Conservation (phyloP, 2,888 invertebrate species). For the Philereme vetulata region DNA sequence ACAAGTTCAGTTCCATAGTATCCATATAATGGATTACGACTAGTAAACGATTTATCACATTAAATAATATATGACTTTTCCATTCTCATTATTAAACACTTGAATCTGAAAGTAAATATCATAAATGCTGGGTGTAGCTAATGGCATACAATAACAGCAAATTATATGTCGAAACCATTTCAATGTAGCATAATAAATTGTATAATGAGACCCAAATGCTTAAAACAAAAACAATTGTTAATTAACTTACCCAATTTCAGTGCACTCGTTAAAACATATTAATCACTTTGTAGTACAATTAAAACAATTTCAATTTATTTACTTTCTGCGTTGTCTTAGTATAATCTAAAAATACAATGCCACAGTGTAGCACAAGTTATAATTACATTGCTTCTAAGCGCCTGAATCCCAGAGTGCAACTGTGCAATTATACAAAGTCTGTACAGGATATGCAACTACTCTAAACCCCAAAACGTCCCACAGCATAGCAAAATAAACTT, state of each 20-base stretch:
- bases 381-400: slow-evolving; percentile 57
- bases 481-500: slow-evolving; percentile 35
- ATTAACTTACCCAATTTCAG: slow-evolving; percentile 11
- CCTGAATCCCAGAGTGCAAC: slow-evolving; percentile 62
- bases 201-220: slow-evolving; percentile 10
- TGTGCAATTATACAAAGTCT: slow-evolving; percentile 72
- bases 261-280: slow-evolving; percentile 16
- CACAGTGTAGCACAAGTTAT: slow-evolving; percentile 53
- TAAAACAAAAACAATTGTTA: slow-evolving; percentile 7
- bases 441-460: slow-evolving; percentile 56
- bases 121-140: slow-evolving; percentile 6
- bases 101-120: slow-evolving; percentile 3
- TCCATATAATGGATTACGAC: no score
- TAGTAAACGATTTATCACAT: no score
- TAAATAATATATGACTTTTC: no score
- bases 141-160: background rate
- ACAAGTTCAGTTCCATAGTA: no score
- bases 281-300: slow-evolving; percentile 17
- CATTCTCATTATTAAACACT: no score
- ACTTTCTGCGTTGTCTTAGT: slow-evolving; percentile 22
- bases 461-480: slow-evolving; percentile 50
- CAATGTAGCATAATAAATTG: slow-evolving; percentile 8
- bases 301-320: slow-evolving; percentile 28
- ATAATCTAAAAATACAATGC: slow-evolving; percentile 33
- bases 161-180: slow-evolving; percentile 1